Percentiles rank a stretch among this genome's conserved stretches.
phyloP scores from a whole-genome alignment of 1,140 invertebrate genomes.

The Adelges cooleyi region DNA sequence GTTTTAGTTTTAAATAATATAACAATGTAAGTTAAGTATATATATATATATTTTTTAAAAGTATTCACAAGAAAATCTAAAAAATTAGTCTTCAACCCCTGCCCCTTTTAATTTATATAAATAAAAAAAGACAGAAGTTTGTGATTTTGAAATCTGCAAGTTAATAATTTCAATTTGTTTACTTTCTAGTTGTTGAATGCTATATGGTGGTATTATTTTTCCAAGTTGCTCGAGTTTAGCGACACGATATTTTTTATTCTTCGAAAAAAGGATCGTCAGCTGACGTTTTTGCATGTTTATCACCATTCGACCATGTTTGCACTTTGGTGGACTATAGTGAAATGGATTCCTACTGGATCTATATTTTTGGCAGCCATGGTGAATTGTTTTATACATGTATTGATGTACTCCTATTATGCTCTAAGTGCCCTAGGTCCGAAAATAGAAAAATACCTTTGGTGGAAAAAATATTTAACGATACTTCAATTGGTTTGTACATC shows the following conservation, averaged over 20 bases:
- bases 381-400: conserved; percentile 75
- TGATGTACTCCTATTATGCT: conserved; percentile 91
- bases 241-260: conserved; percentile 88
- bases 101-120: too few relatives aligned
- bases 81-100: too few relatives aligned
- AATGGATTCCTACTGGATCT: conserved; percentile 91
- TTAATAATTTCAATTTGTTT: too few relatives aligned
- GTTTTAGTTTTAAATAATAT: too few relatives aligned
- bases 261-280: conserved; percentile 72
- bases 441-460: conserved; percentile 89
- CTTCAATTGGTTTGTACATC: conserved; percentile 59
- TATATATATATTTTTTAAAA: too few relatives aligned
- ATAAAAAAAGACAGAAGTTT: too few relatives aligned
- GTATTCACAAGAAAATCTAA: too few relatives aligned
- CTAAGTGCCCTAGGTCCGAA: conserved; percentile 64
- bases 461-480: conserved; percentile 86
- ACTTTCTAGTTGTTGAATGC: conserved; percentile 87
- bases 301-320: conserved; percentile 87
- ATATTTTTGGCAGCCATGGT: conserved; percentile 77
- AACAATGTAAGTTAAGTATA: too few relatives aligned
- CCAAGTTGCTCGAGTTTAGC: conserved; percentile 84
- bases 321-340: conserved; percentile 91
- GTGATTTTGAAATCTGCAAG: too few relatives aligned
- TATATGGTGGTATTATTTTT: conserved; percentile 95
- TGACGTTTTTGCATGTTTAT: conserved; percentile 83